A percentile compares a stretch with the other conserved stretches of the same genome.
Evolutionary conservation across 2,113 vertebrate genomes (phyloP).

Genomic region (Gorsachius goisagi): DNA sequence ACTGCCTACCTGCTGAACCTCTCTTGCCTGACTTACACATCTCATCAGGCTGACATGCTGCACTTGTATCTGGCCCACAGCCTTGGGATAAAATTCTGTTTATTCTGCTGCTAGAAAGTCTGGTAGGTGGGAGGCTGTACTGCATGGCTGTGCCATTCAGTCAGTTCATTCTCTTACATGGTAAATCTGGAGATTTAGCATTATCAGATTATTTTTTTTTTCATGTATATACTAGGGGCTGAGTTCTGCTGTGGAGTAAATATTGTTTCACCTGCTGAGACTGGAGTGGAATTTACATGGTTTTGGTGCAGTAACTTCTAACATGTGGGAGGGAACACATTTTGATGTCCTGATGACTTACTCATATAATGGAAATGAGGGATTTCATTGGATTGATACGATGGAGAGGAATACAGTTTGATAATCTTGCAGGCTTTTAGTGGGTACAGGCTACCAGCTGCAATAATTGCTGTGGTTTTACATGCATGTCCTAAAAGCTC

Average conservation of each 20-base stretch:
- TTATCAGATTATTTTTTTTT: neutral
- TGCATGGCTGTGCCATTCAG: neutral
- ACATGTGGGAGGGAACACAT: neutral
- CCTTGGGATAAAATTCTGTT: slow-evolving; percentile 5
- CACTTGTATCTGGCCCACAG: slow-evolving; percentile 9
- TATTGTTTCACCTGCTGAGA: neutral
- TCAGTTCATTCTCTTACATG: neutral
- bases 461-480: neutral
- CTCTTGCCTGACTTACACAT: slow-evolving; percentile 14
- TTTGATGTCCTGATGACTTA: neutral
- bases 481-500: neutral
- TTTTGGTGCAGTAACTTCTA: neutral
- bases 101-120: slow-evolving; percentile 12
- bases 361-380: neutral
- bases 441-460: neutral
- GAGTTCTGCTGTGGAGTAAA: neutral
- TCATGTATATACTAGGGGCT: neutral
- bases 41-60: neutral
- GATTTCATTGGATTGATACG: neutral
- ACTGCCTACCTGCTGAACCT: slow-evolving; percentile 18
- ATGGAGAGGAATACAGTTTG: neutral
- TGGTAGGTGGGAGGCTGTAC: slow-evolving; percentile 24
- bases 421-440: neutral
- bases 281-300: neutral
- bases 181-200: neutral